phyloP scores from a whole-genome alignment of 2,888 invertebrate genomes.

The Hypolimnas misippus region DNA sequence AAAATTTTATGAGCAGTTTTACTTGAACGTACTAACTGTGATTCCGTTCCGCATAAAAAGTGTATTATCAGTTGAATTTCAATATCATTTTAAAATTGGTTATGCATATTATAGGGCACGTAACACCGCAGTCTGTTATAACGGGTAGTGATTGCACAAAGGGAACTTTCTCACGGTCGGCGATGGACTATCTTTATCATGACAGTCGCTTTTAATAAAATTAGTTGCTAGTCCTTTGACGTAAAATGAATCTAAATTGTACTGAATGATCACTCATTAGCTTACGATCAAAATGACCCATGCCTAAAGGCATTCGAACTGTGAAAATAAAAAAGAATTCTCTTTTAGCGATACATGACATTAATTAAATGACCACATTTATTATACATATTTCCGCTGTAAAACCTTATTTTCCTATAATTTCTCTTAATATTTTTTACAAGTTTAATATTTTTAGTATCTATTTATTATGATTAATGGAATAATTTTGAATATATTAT shows the following conservation, averaged over 20 bases:
- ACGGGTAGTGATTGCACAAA: conserved; percentile 48
- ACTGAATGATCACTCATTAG: conserved; percentile 52
- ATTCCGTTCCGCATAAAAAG: conserved; percentile 42
- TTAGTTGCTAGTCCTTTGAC: conserved; percentile 51
- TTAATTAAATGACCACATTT: conserved; percentile 25
- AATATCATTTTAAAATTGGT: conserved; percentile 35
- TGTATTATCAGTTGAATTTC: conserved; percentile 33
- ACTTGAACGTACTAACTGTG: conserved; percentile 49
- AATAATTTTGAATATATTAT: no score
- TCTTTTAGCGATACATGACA: conserved; percentile 26
- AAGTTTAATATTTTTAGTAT: no score
- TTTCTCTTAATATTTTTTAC: background rate
- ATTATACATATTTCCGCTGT: conserved; percentile 40
- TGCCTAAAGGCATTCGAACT: conserved; percentile 54
- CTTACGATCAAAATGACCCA: conserved; percentile 27
- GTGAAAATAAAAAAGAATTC: conserved; percentile 52
- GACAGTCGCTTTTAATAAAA: conserved; percentile 54
- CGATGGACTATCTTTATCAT: conserved; percentile 36
- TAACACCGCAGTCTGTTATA: conserved; percentile 48
- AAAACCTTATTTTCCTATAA: conserved; percentile 29
- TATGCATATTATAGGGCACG: conserved; percentile 41
- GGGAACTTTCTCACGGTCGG: conserved; percentile 45
- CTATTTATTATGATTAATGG: no score
- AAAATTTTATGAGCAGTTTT: conserved; percentile 59
- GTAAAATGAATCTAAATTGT: conserved; percentile 40